Conservation (phyloP, 2,113 vertebrate genomes). For the Phalacrocorax aristotelis region DNA sequence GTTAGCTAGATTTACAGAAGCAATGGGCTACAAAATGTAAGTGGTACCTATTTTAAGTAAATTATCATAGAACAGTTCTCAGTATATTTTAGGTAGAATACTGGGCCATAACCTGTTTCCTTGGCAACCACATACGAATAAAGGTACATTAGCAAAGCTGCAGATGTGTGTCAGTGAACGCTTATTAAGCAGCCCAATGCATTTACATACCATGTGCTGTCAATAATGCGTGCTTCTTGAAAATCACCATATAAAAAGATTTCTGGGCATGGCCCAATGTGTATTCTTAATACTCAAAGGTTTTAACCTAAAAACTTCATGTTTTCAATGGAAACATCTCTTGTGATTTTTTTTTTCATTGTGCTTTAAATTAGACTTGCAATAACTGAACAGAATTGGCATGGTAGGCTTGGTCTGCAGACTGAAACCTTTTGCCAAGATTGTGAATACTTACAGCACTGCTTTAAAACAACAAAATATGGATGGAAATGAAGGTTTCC, state of each 20-base stretch:
- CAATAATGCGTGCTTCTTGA: slow-evolving; percentile 42
- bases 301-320: not conserved
- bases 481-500: not conserved
- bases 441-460: not conserved
- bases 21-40: not conserved
- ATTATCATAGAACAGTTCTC: slow-evolving; percentile 47
- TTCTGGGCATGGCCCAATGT: not conserved
- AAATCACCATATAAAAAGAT: slow-evolving; percentile 57
- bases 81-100: slow-evolving; percentile 75
- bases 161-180: slow-evolving; percentile 63
- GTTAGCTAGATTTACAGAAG: not conserved
- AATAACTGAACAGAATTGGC: not conserved
- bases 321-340: not conserved
- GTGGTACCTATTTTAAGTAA: not conserved
- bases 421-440: not conserved
- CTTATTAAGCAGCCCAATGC: slow-evolving; percentile 54
- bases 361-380: not conserved
- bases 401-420: not conserved
- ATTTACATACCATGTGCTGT: slow-evolving; percentile 58
- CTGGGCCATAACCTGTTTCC: slow-evolving; percentile 85
- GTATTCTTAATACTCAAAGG: slow-evolving; percentile 6
- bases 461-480: not conserved
- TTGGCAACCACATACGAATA: slow-evolving; percentile 86
- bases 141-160: slow-evolving; percentile 65
- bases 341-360: not conserved